Conservation (phyloP, 2,797 vertebrate species). For the Crypturellus tataupa region DNA sequence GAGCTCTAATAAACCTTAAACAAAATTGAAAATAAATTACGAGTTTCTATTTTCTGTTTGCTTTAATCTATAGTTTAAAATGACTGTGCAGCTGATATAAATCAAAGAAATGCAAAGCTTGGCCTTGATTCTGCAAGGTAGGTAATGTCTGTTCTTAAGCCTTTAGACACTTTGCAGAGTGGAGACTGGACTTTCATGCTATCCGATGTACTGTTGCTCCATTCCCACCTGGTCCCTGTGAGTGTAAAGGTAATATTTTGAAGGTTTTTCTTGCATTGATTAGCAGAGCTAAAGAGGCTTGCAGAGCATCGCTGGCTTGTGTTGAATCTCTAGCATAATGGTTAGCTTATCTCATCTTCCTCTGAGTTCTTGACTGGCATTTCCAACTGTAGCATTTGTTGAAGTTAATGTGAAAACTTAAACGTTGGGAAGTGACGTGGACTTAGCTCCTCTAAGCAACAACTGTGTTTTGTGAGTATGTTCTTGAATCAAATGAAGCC, state of each 20-base stretch:
- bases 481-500: slow-evolving; percentile 4
- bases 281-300: not conserved
- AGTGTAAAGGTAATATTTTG: not conserved
- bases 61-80: slow-evolving; percentile 40
- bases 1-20: slow-evolving; percentile 46
- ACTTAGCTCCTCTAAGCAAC: not conserved
- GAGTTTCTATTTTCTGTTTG: slow-evolving; percentile 39
- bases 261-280: not conserved
- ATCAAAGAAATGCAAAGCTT: not conserved
- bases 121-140: slow-evolving; percentile 7
- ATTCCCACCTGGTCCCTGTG: not conserved
- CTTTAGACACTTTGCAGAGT: not conserved
- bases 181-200: not conserved
- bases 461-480: not conserved
- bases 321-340: not conserved
- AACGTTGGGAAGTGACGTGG: not conserved
- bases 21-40: slow-evolving; percentile 31
- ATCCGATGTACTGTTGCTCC: not conserved
- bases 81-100: not conserved
- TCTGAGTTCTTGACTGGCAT: not conserved
- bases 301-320: not conserved
- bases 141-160: not conserved
- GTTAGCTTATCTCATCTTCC: not conserved
- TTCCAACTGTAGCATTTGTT: not conserved
- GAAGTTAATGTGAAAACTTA: not conserved